phyloP scores from a whole-genome alignment of 2,797 vertebrate genomes.

The Saxicola maurus region DNA sequence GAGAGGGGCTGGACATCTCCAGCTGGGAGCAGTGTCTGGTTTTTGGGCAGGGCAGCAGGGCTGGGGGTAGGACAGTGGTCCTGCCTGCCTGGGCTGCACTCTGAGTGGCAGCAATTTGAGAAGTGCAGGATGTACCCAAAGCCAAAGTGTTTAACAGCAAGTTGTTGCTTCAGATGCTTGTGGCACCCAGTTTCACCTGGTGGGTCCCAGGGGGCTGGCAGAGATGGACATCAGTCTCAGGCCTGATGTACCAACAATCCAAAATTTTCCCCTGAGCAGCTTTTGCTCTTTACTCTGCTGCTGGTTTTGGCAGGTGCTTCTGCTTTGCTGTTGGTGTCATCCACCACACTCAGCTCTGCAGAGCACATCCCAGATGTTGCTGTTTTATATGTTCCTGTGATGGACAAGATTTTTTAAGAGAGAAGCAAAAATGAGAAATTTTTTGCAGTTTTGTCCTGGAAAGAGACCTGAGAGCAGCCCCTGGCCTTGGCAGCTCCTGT shows the following conservation, averaged over 20 bases:
- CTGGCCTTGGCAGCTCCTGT: neutral
- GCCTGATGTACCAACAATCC: neutral
- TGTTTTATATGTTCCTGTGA: neutral
- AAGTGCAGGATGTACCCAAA: neutral
- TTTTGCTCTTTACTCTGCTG: neutral
- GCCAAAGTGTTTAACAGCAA: neutral
- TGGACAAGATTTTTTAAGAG: neutral
- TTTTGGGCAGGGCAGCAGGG: neutral
- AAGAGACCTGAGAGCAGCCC: neutral
- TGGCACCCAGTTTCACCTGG: neutral
- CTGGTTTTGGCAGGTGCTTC: neutral
- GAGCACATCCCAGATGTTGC: neutral
- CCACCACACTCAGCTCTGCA: neutral
- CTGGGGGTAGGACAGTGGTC: neutral
- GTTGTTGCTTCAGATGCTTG: neutral
- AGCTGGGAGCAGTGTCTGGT: neutral
- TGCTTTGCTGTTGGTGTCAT: accelerated
- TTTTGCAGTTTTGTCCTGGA: neutral
- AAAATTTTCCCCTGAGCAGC: neutral
- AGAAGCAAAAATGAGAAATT: neutral
- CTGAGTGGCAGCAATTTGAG: neutral
- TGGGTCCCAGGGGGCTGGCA: neutral
- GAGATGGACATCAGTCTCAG: neutral
- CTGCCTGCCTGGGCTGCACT: neutral
- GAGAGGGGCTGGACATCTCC: neutral